Evolutionary conservation across 2,113 vertebrate species (phyloP), one percentile per base, ranked within the genome.

Genomic region (Chionodraco myersi): DNA sequence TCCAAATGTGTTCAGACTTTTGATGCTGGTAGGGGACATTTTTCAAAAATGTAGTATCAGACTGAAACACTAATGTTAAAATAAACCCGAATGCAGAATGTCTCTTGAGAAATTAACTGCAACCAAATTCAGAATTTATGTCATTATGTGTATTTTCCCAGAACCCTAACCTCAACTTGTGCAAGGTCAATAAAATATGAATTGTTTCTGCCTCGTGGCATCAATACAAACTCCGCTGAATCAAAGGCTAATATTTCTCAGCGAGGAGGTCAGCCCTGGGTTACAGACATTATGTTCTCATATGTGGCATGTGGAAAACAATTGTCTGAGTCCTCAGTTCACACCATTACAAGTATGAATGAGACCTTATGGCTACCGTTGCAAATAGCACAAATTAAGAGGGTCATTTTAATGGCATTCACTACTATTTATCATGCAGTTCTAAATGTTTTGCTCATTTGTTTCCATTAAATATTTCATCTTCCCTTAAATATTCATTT

Each of bases 361-460:
- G 74, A 81, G 89, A 85, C 79, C 85, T 92, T 16, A 13, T 85
- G 86, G 84, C 88, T 83, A 79, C 81, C 60, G 90, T 71, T 62
- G 61, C 75, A 87, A 88, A 87, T 61, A 75, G 89, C 84, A 88
- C 72, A 91, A 81, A 86, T 90, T 76, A 85, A 48, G 45, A 85
- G 83, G 82, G 89, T 73, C 85, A 81, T 82, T 90, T 92, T 89
- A 90, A 87, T 84, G 79, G 72, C 88, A 90, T 79, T 77, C 75
- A 61, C 85, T 90, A 87, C 84, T 94, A 94, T 95, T 94, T 93
- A 92, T 95, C 86, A 89, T 87, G 89, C 93, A 68, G 87, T 90
- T 93, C 94, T 94, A 95, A 95, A 94, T 95, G 94, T 94, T 95
- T 94, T 92, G 90, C 93, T 94, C 94, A 95, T 95, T 95, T 95